Percentiles rank a stretch among this genome's conserved stretches.
These are phyloP conservation scores for Deroplatys truncata DNA, from an alignment of 2,888 invertebrate genomes.

Conservation along the genomic window DNA sequence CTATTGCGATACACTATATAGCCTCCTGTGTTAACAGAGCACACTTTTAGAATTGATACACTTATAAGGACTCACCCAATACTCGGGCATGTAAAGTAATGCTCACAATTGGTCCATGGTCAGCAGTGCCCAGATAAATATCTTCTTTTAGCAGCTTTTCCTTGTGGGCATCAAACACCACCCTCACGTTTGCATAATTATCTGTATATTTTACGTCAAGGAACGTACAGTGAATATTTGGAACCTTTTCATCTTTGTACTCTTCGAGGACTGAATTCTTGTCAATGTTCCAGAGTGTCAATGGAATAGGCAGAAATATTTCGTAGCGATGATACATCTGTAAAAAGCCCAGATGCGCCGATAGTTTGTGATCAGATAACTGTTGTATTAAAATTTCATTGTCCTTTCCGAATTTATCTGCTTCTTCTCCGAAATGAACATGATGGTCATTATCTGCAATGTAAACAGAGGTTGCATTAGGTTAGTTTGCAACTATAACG, in stretches of 20 bases:
- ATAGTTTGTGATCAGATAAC: slow-evolving; percentile 34
- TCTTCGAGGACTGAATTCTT: not conserved
- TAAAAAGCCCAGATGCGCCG: slow-evolving; percentile 43
- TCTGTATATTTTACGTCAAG: not conserved
- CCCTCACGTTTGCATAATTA: slow-evolving; percentile 14
- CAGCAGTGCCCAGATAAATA: slow-evolving; percentile 17
- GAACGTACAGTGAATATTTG: slow-evolving; percentile 26
- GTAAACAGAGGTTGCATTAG: not conserved
- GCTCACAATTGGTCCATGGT: not conserved
- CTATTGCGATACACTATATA: too few relatives aligned
- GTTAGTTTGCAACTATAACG: not conserved
- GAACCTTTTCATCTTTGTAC: not conserved
- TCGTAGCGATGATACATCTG: slow-evolving; percentile 41
- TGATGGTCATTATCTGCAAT: slow-evolving; percentile 22
- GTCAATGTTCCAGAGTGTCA: not conserved
- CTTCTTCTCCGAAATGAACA: slow-evolving; percentile 31
- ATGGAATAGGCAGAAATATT: slow-evolving; percentile 3
- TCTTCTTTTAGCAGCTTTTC: slow-evolving; percentile 31
- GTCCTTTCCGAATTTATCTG: slow-evolving; percentile 30
- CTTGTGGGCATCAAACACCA: slow-evolving; percentile 30
- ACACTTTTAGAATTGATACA: too few relatives aligned
- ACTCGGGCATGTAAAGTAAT: slow-evolving; percentile 25
- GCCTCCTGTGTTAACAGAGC: too few relatives aligned
- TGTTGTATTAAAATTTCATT: slow-evolving; percentile 37
- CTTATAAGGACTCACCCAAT: slow-evolving; percentile 16